A percentile compares a stretch with the other conserved stretches of the same genome.
These are phyloP conservation scores for Cyprinodon tularosa DNA, from an alignment of 2,113 vertebrate genomes.

Conservation along the genomic window DNA sequence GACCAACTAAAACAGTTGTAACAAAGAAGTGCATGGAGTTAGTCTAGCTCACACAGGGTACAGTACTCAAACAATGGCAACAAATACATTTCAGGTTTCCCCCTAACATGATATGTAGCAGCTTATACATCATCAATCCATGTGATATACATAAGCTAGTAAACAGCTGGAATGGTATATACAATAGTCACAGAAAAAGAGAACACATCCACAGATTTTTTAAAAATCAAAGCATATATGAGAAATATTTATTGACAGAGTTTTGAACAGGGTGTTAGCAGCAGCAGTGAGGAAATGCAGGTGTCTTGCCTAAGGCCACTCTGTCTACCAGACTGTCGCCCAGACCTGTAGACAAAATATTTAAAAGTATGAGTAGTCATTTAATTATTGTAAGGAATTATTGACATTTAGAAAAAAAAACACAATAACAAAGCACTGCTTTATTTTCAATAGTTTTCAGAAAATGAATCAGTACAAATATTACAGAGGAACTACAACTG, in stretches of 20 bases:
- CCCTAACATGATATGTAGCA: slow-evolving; percentile 18
- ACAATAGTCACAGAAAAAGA: slow-evolving; percentile 17
- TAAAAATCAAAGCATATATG: slow-evolving; percentile 69
- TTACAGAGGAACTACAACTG: not conserved
- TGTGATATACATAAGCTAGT: slow-evolving; percentile 53
- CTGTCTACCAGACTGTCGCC: no score
- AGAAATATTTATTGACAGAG: slow-evolving; percentile 64
- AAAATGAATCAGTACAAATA: not conserved
- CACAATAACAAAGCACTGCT: not conserved
- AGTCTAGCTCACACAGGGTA: slow-evolving; percentile 14
- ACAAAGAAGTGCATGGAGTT: slow-evolving; percentile 5
- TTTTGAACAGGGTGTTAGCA: slow-evolving; percentile 21
- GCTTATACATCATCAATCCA: slow-evolving; percentile 47
- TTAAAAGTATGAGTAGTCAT: no score
- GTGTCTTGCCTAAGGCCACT: no score
- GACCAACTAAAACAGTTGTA: not conserved
- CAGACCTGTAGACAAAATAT: no score
- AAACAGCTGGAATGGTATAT: slow-evolving; percentile 64
- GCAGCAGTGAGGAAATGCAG: slow-evolving; percentile 30
- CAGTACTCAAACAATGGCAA: slow-evolving; percentile 20
- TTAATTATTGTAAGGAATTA: no score
- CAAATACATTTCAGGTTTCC: slow-evolving; percentile 41
- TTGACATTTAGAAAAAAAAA: no score
- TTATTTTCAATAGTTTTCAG: not conserved
- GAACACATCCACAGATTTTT: slow-evolving; percentile 28